Evolutionary conservation across 1,140 invertebrate genomes (phyloP), one percentile per base, ranked within the genome.

Genomic region (Homalodisca vitripennis): DNA sequence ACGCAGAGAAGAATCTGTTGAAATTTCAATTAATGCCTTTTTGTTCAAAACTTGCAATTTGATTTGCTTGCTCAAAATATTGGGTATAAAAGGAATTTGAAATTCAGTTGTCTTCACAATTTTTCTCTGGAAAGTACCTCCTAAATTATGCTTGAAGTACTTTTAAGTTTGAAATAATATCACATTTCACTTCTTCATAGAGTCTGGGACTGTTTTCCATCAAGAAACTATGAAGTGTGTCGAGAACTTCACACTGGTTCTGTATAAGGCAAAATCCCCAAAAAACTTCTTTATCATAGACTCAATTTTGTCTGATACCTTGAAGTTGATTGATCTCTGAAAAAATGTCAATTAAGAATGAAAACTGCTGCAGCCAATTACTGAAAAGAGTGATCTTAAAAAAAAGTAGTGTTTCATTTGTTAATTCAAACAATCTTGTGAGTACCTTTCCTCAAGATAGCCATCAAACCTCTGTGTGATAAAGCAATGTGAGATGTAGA

Each of bases 381-480:
- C 51, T 41, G 34, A 41, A 41, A 41, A 41, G 34, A 17, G 34
- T 41, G 34, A 41, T 41, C 34, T 12, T 55, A 74, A 74, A 72
- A 30, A 74, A 74, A 48, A 70, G 55, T 67, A 68, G 70, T 34
- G 73, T 67, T 73, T 75, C 74, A 34, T 74, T 70, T 73, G 73
- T 73, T 67, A 79, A 74, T 70, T 79, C 75, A 75, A 76, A 78
- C 68, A 79, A 73, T 64, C 77, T 75, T 73, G 73, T 67, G 67
- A 79, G 72, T 70, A 77, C 73, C 73, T 77, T 79, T 60, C 78
- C 76, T 73, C 74, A 73, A 69, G 77, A 79, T 55, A 79, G 73
- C 77, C 77, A 79, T 71, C 75, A 70, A 65, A 77, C 74, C 74
- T 78, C 74, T 69, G 74, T 76, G 74, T 78, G 73, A 71, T 77